Evolutionary conservation across 2,888 invertebrate species (phyloP).

Genomic region (Brachyptera putata): DNA sequence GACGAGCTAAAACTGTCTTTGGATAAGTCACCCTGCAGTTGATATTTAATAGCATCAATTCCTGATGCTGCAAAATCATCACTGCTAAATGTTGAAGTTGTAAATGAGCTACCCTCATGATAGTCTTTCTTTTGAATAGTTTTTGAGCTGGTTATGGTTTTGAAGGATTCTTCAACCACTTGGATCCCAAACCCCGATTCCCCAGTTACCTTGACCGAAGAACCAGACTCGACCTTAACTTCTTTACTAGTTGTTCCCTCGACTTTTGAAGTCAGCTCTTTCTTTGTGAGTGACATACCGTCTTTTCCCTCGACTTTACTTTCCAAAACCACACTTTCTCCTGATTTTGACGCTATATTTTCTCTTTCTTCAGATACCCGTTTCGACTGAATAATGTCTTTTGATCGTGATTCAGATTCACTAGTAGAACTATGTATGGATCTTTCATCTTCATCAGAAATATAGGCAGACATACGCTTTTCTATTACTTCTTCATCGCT

Average conservation of each 20-base stretch:
- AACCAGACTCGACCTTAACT: conserved; percentile 35
- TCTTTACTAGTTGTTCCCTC: conserved; percentile 32
- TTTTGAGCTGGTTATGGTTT: conserved; percentile 39
- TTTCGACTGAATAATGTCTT: conserved; percentile 10
- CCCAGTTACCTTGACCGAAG: neutral
- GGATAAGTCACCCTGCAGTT: neutral
- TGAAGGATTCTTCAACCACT: conserved; percentile 32
- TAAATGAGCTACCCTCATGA: conserved; percentile 46
- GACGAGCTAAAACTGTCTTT: conserved; percentile 34
- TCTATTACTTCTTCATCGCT: conserved; percentile 23
- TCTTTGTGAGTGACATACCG: conserved; percentile 36
- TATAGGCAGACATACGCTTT: conserved; percentile 25
- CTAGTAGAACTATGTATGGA: conserved; percentile 24
- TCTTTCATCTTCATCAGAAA: conserved; percentile 28
- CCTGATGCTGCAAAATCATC: neutral
- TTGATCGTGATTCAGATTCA: conserved; percentile 28
- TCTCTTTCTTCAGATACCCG: conserved; percentile 24
- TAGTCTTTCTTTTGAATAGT: conserved; percentile 46
- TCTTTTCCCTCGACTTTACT: conserved; percentile 44
- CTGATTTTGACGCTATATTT: conserved; percentile 2
- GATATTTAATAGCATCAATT: neutral
- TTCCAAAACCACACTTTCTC: conserved; percentile 28
- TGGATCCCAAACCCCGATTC: conserved; percentile 2
- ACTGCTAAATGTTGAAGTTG: neutral
- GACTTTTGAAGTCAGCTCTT: conserved; percentile 37